Percentiles rank a stretch among this genome's conserved stretches.
These are phyloP conservation scores for Helicolenus hilgendorfi DNA, from an alignment of 2,797 vertebrate species.

Conservation along the genomic window DNA sequence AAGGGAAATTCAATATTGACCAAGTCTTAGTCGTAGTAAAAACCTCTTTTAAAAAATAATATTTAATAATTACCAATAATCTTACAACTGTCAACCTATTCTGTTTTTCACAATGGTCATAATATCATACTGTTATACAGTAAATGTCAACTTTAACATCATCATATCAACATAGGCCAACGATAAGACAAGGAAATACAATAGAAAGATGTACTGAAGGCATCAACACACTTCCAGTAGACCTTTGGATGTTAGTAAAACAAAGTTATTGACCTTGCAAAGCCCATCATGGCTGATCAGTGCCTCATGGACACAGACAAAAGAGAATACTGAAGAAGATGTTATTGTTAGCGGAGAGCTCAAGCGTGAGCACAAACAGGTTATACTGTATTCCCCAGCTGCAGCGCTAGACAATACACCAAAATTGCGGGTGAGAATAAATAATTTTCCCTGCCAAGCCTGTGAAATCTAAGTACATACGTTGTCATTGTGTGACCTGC, in stretches of 20 bases:
- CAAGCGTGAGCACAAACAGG: conserved; percentile 58
- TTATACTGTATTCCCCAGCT: conserved; percentile 53
- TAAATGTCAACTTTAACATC: not conserved
- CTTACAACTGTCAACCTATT: not conserved
- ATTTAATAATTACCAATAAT: not conserved
- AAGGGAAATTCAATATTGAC: not conserved
- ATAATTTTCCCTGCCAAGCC: conserved; percentile 81
- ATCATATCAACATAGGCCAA: not conserved
- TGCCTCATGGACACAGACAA: conserved; percentile 7
- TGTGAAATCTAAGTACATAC: conserved; percentile 87
- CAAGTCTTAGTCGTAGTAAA: not conserved
- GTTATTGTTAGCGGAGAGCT: conserved; percentile 16
- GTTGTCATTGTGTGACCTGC: conserved; percentile 85
- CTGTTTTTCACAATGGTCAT: not conserved
- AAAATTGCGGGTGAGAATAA: conserved; percentile 74
- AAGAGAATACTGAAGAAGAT: conserved; percentile 18
- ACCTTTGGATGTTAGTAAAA: not conserved
- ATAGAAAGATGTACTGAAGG: not conserved
- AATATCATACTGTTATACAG: not conserved
- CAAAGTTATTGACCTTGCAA: not conserved
- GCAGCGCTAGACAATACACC: conserved; percentile 59
- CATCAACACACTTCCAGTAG: not conserved
- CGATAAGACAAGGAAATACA: not conserved
- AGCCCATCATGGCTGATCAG: not conserved
- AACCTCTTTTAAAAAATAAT: not conserved